Conservation (phyloP, 2,888 invertebrate species). For the Homarus gammarus region DNA sequence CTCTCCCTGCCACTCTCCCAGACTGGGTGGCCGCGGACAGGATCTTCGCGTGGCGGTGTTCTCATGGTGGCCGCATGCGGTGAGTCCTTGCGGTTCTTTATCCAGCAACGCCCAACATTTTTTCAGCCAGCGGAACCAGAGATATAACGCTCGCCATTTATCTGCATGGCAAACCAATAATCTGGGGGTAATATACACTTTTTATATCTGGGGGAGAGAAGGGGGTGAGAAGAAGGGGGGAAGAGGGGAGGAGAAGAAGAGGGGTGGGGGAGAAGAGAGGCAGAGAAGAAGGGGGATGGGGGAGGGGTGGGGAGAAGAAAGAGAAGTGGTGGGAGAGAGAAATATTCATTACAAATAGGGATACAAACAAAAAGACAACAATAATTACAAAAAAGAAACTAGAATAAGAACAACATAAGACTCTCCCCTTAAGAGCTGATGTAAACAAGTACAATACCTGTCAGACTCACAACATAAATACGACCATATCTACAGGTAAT, state of each 20-base stretch:
- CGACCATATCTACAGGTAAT: too few species aligned
- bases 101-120: conserved; percentile 49
- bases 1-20: too few species aligned
- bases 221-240: not conserved
- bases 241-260: not conserved
- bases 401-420: too few species aligned
- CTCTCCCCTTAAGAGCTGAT: too few species aligned
- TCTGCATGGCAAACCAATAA: conserved; percentile 1
- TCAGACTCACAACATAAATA: too few species aligned
- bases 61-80: conserved; percentile 45
- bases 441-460: too few species aligned
- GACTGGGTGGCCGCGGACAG: not conserved
- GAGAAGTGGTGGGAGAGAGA: conserved; percentile 12
- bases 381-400: too few species aligned
- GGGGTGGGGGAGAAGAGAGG: not conserved
- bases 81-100: conserved; percentile 44
- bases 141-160: not conserved
- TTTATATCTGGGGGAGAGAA: not conserved
- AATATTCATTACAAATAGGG: not conserved
- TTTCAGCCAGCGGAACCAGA: conserved; percentile 40
- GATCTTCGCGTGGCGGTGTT: conserved; percentile 2
- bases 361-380: not conserved
- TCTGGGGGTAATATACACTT: not conserved
- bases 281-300: conserved; percentile 4
- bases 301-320: not conserved